Percentiles rank a stretch among this genome's conserved stretches.
Conservation (phyloP, 1,140 invertebrate genomes). For the Neodiprion pinetum region DNA sequence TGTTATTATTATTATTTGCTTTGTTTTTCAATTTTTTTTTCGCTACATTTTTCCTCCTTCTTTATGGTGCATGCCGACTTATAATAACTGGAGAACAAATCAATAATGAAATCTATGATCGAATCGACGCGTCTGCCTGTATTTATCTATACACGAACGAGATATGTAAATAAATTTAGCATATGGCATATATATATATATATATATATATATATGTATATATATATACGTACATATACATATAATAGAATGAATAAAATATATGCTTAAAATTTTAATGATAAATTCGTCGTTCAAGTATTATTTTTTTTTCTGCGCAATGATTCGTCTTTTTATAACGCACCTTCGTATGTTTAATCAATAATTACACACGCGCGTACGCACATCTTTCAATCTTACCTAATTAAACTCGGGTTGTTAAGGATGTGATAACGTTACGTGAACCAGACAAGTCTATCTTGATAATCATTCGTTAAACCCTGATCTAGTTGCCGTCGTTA, state of each 20-base stretch:
- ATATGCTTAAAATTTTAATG: background rate
- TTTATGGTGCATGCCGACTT: too few relatives aligned
- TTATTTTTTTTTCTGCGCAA: too few relatives aligned
- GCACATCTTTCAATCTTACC: too few relatives aligned
- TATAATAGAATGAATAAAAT: background rate
- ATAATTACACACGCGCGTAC: background rate
- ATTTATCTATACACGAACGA: background rate
- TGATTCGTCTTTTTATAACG: too few relatives aligned
- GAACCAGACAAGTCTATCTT: constrained; percentile 4
- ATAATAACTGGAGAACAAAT: too few relatives aligned
- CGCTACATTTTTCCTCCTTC: background rate
- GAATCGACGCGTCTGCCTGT: background rate
- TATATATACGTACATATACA: background rate
- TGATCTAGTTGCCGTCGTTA: background rate
- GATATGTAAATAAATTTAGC: constrained; percentile 1
- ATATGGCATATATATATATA: background rate
- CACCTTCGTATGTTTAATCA: background rate
- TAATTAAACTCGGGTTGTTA: too few relatives aligned
- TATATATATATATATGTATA: too few relatives aligned
- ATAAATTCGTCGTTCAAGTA: background rate
- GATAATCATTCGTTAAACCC: background rate
- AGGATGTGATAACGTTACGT: background rate
- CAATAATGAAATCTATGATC: background rate
- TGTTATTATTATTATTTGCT: background rate
- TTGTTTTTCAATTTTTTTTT: background rate